Evolutionary conservation across 92 coral and sea anemone genomes (phyloP), one percentile per base, ranked within the genome.

Genomic region (Porites divaricata): DNA sequence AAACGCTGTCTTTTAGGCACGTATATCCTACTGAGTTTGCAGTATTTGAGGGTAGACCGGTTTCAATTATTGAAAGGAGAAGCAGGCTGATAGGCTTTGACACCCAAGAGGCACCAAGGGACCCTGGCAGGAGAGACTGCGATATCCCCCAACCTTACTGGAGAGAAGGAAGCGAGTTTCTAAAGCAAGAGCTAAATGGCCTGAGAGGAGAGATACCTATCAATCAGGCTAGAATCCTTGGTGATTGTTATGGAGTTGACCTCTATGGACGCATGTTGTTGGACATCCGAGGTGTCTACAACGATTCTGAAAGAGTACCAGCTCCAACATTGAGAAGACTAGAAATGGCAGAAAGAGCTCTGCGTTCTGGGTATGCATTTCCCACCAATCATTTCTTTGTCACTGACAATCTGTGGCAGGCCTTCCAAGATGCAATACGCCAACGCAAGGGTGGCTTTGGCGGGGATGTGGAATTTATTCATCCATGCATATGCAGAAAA

Each of bases 41-140:
- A 28, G 1, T 9, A 50, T 1, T 24, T 17, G 20, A 26, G 13
- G 72, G 72, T 17, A 19, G 1, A 1, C 49, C 49, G 6, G 1
- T 2, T 21, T 48, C 26, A 5, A 6, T 17, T 10, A 69, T 69
- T 41, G 74, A 69, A 13, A 69, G 7, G 74, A 69, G 74, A 35
- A 69, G 74, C 53, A 69, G 74, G 53, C 74, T 69, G 16, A 35
- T 15, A 10, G 54, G 74, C 54, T 69, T 14, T 19, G 53, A 69
- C 23, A 69, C 53, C 8, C 64, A 61, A 61, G 74, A 69, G 54
- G 54, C 54, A 69, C 74, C 74, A 69, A 69, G 74, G 45, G 74
- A 16, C 8, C 52, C 21, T 15, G 54, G 23, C 2, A 69, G 74
- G n/a, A 68, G 51, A 41, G 24, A 69, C 20, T 69, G 74, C 15